phyloP scores from a whole-genome alignment of 2,113 vertebrate genomes.

The Apaloderma vittatum region DNA sequence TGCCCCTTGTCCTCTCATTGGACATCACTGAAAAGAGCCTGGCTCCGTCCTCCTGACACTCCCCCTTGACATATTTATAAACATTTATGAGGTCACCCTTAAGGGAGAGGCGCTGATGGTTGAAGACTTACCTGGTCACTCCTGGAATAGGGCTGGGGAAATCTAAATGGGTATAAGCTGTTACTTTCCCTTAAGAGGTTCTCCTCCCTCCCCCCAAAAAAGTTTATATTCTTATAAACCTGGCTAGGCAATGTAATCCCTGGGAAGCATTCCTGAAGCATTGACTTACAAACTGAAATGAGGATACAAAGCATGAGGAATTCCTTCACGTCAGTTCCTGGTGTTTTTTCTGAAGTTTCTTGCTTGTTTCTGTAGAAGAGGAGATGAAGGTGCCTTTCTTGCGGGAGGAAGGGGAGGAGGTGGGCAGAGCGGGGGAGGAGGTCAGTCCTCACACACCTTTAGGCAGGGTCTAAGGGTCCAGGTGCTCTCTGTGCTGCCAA shows the following conservation, averaged over 20 bases:
- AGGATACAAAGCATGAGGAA: background rate
- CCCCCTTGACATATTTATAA: too few relatives aligned
- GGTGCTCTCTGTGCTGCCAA: background rate
- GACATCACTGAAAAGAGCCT: too few relatives aligned
- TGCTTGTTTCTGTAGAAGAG: background rate
- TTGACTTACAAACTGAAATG: rapidly evolving
- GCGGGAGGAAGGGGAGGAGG: too few relatives aligned
- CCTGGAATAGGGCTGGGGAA: rapidly evolving
- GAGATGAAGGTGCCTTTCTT: background rate
- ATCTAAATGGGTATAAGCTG: background rate
- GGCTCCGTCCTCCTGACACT: too few relatives aligned
- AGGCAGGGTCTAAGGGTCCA: background rate
- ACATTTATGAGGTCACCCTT: too few relatives aligned
- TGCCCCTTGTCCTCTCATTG: too few relatives aligned
- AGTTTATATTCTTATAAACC: background rate
- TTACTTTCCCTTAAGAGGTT: background rate
- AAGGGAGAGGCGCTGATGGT: background rate
- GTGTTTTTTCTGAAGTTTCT: background rate
- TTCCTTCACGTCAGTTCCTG: background rate
- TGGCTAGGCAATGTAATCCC: background rate
- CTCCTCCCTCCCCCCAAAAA: too few relatives aligned
- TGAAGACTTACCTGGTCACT: background rate
- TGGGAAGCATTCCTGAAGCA: background rate
- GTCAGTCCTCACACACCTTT: background rate
- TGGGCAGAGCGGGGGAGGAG: too few relatives aligned